These are phyloP conservation scores for Polyergus mexicanus DNA, from an alignment of 1,140 invertebrate species.

Conservation along the genomic window DNA sequence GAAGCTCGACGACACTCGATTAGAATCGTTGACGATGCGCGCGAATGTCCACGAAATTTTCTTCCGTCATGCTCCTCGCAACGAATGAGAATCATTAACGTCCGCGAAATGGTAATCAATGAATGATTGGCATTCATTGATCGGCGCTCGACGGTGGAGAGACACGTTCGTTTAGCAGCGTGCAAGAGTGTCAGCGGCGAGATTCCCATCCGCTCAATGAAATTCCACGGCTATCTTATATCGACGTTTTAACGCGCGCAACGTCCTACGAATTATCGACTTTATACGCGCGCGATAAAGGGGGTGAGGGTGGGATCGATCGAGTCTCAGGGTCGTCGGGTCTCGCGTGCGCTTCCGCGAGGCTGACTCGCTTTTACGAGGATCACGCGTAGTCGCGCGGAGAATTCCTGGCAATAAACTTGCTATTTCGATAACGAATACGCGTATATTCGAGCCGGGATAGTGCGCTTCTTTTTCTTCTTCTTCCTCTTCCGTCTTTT, in stretches of 20 bases:
- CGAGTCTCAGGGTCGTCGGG: slow-evolving; percentile 37
- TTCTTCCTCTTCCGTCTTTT: background rate
- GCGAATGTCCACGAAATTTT: background rate
- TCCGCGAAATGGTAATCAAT: slow-evolving; percentile 27
- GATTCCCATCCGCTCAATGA: slow-evolving; percentile 27
- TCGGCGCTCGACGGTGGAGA: slow-evolving; percentile 18
- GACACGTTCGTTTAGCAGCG: slow-evolving; percentile 60
- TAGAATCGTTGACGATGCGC: slow-evolving; percentile 4
- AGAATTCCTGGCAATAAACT: slow-evolving; percentile 35
- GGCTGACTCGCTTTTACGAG: slow-evolving; percentile 21
- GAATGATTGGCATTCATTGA: slow-evolving; percentile 65
- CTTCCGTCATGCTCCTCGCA: background rate
- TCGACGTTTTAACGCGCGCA: slow-evolving; percentile 42
- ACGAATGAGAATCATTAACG: slow-evolving; percentile 22
- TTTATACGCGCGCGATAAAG: slow-evolving; percentile 22
- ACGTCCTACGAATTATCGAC: slow-evolving; percentile 50
- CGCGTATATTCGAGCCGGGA: background rate
- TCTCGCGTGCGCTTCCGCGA: slow-evolving; percentile 39
- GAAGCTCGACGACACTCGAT: background rate
- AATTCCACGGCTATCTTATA: slow-evolving; percentile 62
- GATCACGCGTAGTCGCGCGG: slow-evolving; percentile 29
- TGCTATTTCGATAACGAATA: slow-evolving; percentile 47
- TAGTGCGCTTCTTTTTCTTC: background rate
- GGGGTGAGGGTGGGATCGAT: background rate
- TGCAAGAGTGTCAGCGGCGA: slow-evolving; percentile 10